These are phyloP conservation scores for Poliocrania exsul DNA, from an alignment of 2,797 vertebrate genomes.

Conservation along the genomic window DNA sequence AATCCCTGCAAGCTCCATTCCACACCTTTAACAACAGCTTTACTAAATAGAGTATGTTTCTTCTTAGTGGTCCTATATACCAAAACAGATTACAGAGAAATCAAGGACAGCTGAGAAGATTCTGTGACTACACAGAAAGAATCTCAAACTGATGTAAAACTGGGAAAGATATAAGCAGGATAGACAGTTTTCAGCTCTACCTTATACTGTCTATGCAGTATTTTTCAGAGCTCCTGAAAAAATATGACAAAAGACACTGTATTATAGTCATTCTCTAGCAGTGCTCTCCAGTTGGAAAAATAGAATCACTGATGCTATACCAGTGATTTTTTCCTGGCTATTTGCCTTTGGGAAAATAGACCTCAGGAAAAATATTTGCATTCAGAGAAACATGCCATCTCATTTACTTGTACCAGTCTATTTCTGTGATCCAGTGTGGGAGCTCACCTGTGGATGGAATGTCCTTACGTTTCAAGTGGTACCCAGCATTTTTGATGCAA, in stretches of 20 bases:
- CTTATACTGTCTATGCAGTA: not conserved
- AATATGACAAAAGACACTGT: not conserved
- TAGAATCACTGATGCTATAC: not conserved
- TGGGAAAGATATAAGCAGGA: not conserved
- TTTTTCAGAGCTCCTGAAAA: not conserved
- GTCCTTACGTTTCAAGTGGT: not conserved
- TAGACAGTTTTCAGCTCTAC: not conserved
- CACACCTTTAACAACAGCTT: not conserved
- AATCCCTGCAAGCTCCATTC: not conserved
- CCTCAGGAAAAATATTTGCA: slow-evolving; percentile 15
- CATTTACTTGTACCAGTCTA: not conserved
- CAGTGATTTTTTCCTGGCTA: not conserved
- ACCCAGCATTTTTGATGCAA: not conserved
- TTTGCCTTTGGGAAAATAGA: slow-evolving; percentile 30
- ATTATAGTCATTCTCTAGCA: not conserved
- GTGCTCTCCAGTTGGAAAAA: not conserved
- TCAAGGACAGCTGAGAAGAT: not conserved
- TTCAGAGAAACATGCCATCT: not conserved
- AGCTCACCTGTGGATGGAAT: not conserved
- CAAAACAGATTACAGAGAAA: not conserved
- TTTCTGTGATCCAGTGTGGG: not conserved
- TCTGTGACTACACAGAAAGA: not conserved
- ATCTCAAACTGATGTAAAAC: not conserved
- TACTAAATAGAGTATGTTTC: not conserved
- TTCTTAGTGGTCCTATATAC: not conserved